Base-by-base conservation (phyloP, 1,140 invertebrate species). In the Drosophila rufa region DNA sequence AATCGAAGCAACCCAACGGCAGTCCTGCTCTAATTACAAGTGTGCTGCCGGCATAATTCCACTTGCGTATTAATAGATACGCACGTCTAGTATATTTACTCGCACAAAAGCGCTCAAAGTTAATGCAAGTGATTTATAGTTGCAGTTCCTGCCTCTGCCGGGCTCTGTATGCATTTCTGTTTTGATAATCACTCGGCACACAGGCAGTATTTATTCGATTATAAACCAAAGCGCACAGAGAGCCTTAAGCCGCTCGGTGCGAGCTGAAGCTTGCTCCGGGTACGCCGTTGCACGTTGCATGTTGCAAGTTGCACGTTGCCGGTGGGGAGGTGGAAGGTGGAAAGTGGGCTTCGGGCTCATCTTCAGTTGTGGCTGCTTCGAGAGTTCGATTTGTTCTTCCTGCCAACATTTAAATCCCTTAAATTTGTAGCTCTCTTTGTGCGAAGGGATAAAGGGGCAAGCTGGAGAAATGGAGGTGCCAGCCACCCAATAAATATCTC, bases 161-260 rank as follows among this genome's bases (percentile, higher is more conserved):
- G 6, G 27, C 27, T 30, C 27, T 47, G 66, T 65, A 62, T 64
- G 47, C 53, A 59, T 66, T 58, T 78, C 42, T 79, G 75, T 75
- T 58, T 79, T 76, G 70, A 67, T 86, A 86, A 86, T 77, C 83
- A 80, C 84, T 70, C 73, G 75, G 83, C 68, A 42, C 46, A 60
- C 30, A 27, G 55, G 43, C 14, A 74, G 59, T 84, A 89, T 84
- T 80, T 90, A 90, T 89, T 84, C 65, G 84, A 87, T 80, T 89
- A 83, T 87, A 77, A 80, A 50, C 47, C 71, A 38, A 48, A 73
- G 43, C 51, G 46, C n/a, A 25, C 30, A 22, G 84, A 71, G 77
- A 81, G 89, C 77, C 85, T 81, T 92, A 92, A 92, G 91, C 87
- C 79, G 84, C 79, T 86, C 82, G 73, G 82, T 87, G 79, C 91